phyloP scores from a whole-genome alignment of 2,113 vertebrate species.

The Oncorhynchus gorbuscha region DNA sequence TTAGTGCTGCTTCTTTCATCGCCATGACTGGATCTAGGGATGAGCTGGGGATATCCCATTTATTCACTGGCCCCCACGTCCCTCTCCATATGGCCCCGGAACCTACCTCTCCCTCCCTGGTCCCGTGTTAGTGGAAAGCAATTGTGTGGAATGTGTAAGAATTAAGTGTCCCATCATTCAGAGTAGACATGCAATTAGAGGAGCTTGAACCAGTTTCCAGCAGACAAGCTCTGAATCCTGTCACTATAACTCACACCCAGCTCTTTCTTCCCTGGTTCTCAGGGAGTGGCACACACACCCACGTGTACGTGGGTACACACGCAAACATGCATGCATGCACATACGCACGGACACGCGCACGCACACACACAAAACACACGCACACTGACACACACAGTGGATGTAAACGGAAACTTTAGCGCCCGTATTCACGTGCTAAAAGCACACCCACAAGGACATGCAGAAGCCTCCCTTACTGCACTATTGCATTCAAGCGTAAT shows the following conservation, averaged over 20 bases:
- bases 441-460: no score
- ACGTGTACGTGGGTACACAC: slow-evolving; percentile 1
- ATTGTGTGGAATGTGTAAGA: slow-evolving; percentile 94
- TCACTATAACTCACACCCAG: slow-evolving; percentile 86
- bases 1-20: slow-evolving; percentile 74
- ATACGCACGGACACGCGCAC: no score
- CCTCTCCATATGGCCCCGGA: slow-evolving; percentile 88
- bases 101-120: slow-evolving; percentile 79
- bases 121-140: slow-evolving; percentile 88
- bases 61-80: slow-evolving; percentile 83
- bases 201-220: slow-evolving; percentile 88
- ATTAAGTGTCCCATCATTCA: slow-evolving; percentile 98
- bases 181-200: slow-evolving; percentile 94
- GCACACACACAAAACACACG: background rate
- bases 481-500: background rate
- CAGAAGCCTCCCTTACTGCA: background rate
- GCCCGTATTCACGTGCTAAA: no score
- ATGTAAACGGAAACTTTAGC: background rate
- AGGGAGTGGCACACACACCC: slow-evolving; percentile 24
- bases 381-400: slow-evolving; percentile 11
- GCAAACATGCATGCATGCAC: background rate
- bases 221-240: slow-evolving; percentile 85
- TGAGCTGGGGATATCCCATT: slow-evolving; percentile 72
- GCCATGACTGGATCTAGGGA: slow-evolving; percentile 64
- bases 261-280: slow-evolving; percentile 66